Percentiles rank a stretch among this genome's conserved stretches.
These are phyloP conservation scores for Patagioenas fasciata DNA, from an alignment of 2,113 vertebrate genomes.

Conservation along the genomic window DNA sequence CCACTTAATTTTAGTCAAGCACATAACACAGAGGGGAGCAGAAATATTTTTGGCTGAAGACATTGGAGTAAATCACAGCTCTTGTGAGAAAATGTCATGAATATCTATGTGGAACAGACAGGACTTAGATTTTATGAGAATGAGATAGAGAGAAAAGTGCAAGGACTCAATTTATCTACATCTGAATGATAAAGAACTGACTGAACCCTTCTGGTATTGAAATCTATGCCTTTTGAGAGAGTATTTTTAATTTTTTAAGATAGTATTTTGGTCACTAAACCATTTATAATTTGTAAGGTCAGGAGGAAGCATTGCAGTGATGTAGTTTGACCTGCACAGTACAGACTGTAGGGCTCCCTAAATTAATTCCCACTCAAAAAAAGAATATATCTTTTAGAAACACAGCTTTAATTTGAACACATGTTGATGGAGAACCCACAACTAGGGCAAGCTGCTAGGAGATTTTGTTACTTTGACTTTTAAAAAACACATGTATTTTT, in stretches of 20 bases:
- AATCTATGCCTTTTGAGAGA: constrained; percentile 21
- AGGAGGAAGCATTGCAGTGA: background rate
- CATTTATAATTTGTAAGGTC: constrained; percentile 13
- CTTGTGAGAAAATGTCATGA: constrained; percentile 62
- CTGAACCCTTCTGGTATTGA: constrained; percentile 18
- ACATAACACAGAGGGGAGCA: constrained; percentile 20
- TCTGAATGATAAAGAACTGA: constrained; percentile 47
- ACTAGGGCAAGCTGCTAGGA: background rate
- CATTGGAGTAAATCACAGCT: constrained; percentile 48
- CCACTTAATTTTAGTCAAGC: constrained; percentile 9
- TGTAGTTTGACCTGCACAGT: background rate
- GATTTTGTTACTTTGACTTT: background rate
- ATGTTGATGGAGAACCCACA: background rate
- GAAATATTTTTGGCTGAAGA: constrained; percentile 65
- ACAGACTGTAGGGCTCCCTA: background rate
- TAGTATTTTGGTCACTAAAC: constrained; percentile 14
- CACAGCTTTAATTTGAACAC: background rate
- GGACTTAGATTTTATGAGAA: constrained; percentile 51
- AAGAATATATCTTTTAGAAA: background rate
- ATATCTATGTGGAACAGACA: constrained; percentile 47
- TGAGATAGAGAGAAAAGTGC: constrained; percentile 55
- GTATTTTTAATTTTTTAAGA: constrained; percentile 34
- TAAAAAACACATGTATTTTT: background rate
- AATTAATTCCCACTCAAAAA: background rate
- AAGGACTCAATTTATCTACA: constrained; percentile 56